These are phyloP conservation scores for Enteromius treurensis DNA, from an alignment of 2,797 vertebrate species.

Conservation along the genomic window DNA sequence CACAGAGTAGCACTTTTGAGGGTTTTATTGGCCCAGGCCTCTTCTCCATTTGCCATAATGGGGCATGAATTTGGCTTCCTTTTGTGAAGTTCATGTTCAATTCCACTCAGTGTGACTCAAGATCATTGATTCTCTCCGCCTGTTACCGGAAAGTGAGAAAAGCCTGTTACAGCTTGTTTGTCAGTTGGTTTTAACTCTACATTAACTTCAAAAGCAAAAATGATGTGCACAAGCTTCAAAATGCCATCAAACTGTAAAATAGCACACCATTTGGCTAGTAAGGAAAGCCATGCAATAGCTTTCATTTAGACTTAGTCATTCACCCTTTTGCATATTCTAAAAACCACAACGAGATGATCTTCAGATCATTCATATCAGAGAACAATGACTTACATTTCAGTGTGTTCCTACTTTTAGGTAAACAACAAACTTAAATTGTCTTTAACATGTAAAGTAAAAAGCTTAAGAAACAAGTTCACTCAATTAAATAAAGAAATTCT, in stretches of 20 bases:
- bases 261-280: not conserved
- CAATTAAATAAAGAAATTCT: not conserved
- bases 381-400: not conserved
- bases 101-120: not conserved
- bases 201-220: constrained; percentile 6
- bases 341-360: not conserved
- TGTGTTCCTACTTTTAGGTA: not conserved
- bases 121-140: constrained; percentile 20
- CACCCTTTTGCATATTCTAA: no score
- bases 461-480: not conserved
- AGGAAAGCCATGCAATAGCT: not conserved
- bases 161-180: constrained; percentile 14
- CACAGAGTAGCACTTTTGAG: constrained; percentile 32
- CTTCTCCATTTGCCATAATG: constrained; percentile 52
- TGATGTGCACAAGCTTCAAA: not conserved
- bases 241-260: not conserved
- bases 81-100: constrained; percentile 26
- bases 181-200: not conserved
- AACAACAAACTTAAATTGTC: not conserved
- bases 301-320: not conserved
- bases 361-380: not conserved
- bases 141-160: constrained; percentile 22
- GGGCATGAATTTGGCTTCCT: constrained; percentile 25
- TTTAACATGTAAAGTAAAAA: not conserved
- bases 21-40: constrained; percentile 44